Conservation (phyloP, 2,888 invertebrate species). For the Prosopocoilus inquinatus region DNA sequence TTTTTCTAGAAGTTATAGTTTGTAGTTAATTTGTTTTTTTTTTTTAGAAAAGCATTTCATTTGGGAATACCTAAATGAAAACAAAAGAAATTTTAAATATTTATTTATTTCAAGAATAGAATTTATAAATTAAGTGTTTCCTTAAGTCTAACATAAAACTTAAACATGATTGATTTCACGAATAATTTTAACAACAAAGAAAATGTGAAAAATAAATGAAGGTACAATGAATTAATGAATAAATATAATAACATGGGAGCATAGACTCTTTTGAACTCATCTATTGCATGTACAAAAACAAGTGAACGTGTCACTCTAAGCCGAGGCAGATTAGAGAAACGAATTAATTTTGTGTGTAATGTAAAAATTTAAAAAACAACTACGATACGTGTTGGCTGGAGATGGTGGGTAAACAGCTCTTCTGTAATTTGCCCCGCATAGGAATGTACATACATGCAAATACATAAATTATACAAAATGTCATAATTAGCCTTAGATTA, state of each 20-base stretch:
- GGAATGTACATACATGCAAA: conserved; percentile 47
- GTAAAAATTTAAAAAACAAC: conserved; percentile 41
- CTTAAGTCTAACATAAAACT: conserved; percentile 41
- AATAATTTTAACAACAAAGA: conserved; percentile 19
- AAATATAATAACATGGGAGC: conserved; percentile 31
- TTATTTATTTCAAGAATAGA: conserved; percentile 44
- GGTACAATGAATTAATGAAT: conserved; percentile 26
- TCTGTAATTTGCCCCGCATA: conserved; percentile 38
- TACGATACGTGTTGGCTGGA: conserved; percentile 33
- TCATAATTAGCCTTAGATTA: conserved; percentile 45
- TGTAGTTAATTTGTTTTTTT: too few species aligned
- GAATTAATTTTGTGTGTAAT: conserved; percentile 28
- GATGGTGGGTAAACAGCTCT: conserved; percentile 23
- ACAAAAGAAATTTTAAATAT: conserved; percentile 40
- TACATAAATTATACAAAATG: conserved; percentile 35
- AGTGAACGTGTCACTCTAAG: conserved; percentile 37
- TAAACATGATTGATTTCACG: conserved; percentile 25
- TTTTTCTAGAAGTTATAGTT: too few species aligned
- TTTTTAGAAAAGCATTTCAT: too few species aligned
- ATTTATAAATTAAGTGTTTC: conserved; percentile 46
- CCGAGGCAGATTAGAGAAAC: conserved; percentile 39
- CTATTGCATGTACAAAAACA: conserved; percentile 42
- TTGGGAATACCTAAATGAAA: conserved; percentile 19
- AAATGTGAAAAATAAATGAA: conserved; percentile 28
- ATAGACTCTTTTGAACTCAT: conserved; percentile 11